phyloP scores from a whole-genome alignment of 1,140 invertebrate genomes.

The Battus philenor region DNA sequence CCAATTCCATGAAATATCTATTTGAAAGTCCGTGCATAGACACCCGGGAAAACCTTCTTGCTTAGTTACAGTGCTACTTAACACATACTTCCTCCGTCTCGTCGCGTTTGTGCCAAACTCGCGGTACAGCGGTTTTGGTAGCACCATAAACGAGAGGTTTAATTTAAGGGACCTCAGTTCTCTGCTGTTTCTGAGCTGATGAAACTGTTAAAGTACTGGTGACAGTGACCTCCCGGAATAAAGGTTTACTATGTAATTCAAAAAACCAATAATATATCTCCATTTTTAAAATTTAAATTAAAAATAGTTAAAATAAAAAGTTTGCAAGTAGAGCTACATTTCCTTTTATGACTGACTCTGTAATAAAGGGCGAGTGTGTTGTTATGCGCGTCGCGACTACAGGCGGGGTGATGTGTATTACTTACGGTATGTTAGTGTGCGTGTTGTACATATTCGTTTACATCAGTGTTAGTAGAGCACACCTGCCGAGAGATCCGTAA shows the following conservation, averaged over 20 bases:
- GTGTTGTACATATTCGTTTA: conserved; percentile 29
- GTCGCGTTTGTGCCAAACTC: no score
- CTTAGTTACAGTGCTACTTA: no score
- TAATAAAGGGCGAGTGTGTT: conserved; percentile 44
- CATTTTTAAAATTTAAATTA: neutral
- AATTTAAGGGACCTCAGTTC: no score
- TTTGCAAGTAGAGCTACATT: conserved; percentile 44
- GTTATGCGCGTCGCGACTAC: conserved; percentile 35
- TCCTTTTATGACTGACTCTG: conserved; percentile 25
- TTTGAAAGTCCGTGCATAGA: no score
- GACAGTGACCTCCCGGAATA: neutral
- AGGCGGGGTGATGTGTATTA: conserved; percentile 24
- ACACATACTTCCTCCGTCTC: no score
- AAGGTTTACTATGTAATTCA: neutral
- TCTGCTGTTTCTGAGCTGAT: no score
- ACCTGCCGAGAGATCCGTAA: conserved; percentile 46
- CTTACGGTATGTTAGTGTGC: conserved; percentile 21
- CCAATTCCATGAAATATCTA: no score
- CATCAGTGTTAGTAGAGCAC: conserved; percentile 44
- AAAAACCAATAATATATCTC: neutral
- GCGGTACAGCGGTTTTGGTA: no score
- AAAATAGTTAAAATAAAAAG: no score
- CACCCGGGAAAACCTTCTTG: no score
- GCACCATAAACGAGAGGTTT: no score
- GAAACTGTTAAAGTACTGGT: neutral